phyloP scores from a whole-genome alignment of 2,113 vertebrate genomes.

The Brachyhypopomus gauderio region DNA sequence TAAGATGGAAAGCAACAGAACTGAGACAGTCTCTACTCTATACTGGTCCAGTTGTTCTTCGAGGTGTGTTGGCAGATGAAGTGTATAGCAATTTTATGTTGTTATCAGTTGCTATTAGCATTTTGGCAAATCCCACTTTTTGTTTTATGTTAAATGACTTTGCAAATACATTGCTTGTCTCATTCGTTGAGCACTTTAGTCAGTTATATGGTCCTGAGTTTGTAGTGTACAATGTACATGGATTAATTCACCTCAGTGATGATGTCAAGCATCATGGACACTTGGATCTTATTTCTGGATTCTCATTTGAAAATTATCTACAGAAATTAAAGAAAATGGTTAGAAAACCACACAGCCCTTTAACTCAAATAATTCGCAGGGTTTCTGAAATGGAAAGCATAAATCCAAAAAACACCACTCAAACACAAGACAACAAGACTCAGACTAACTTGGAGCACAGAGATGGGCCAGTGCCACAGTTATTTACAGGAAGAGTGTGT shows the following conservation, averaged over 20 bases:
- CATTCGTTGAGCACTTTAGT: slow-evolving; percentile 32
- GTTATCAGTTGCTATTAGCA: slow-evolving; percentile 38
- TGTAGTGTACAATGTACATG: slow-evolving; percentile 41
- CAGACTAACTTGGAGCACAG: neutral
- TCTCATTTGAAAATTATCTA: slow-evolving; percentile 43
- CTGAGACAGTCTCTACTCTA: slow-evolving; percentile 40
- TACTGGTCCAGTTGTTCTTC: slow-evolving; percentile 39
- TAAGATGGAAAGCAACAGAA: slow-evolving; percentile 46
- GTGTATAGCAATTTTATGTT: slow-evolving; percentile 44
- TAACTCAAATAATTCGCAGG: slow-evolving; percentile 32
- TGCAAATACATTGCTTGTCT: slow-evolving; percentile 27
- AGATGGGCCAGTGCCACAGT: too few relatives aligned
- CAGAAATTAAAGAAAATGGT: slow-evolving; percentile 27
- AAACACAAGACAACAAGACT: slow-evolving; percentile 22
- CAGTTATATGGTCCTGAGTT: slow-evolving; percentile 30
- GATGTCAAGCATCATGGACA: slow-evolving; percentile 33
- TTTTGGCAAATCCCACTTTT: slow-evolving; percentile 31
- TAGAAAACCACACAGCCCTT: slow-evolving; percentile 23
- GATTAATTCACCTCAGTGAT: slow-evolving; percentile 36
- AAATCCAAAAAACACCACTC: neutral
- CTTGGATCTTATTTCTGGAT: slow-evolving; percentile 34
- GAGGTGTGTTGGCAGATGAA: slow-evolving; percentile 29
- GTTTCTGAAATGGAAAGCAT: slow-evolving; percentile 28
- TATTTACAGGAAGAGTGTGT: too few relatives aligned
- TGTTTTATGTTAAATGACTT: slow-evolving; percentile 23